Percentiles rank a stretch among this genome's conserved stretches.
phyloP scores from a whole-genome alignment of 2,797 vertebrate species.

The Ceryle rudis region DNA sequence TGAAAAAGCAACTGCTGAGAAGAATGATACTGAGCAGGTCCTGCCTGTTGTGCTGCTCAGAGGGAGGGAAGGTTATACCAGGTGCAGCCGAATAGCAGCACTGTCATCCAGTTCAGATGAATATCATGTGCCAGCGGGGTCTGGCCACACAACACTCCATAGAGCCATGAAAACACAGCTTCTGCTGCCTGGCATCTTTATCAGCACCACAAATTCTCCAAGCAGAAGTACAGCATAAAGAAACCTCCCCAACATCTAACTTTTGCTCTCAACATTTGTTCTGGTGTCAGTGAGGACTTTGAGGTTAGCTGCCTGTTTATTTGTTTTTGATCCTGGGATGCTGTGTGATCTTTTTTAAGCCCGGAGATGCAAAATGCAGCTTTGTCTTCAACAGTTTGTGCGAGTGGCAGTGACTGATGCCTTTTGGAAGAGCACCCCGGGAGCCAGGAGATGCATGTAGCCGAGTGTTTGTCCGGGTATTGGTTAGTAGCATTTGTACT shows the following conservation, averaged over 20 bases:
- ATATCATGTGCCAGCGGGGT: not conserved
- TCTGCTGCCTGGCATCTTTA: not conserved
- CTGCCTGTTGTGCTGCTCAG: not conserved
- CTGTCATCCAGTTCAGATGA: accelerated
- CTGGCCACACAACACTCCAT: not conserved
- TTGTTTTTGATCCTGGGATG: slow-evolving; percentile 25
- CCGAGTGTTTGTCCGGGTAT: not conserved
- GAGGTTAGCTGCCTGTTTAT: slow-evolving; percentile 56
- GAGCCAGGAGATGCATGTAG: not conserved
- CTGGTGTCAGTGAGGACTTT: slow-evolving; percentile 7
- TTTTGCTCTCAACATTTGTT: slow-evolving; percentile 29
- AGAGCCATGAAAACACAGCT: not conserved
- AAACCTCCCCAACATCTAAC: not conserved
- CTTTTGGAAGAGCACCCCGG: slow-evolving; percentile 40
- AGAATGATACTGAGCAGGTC: not conserved
- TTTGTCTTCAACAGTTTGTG: slow-evolving; percentile 32
- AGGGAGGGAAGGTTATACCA: not conserved
- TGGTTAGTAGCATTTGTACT: not conserved
- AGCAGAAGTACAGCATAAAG: not conserved
- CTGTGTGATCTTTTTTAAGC: slow-evolving; percentile 37
- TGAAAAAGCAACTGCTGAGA: not conserved
- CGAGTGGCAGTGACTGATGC: slow-evolving; percentile 50
- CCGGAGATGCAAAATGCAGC: slow-evolving; percentile 4
- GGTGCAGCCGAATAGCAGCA: not conserved
- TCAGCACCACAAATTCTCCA: not conserved